Evolutionary conservation across 2,888 invertebrate genomes (phyloP).

Genomic region (Dysmachus trigonus): DNA sequence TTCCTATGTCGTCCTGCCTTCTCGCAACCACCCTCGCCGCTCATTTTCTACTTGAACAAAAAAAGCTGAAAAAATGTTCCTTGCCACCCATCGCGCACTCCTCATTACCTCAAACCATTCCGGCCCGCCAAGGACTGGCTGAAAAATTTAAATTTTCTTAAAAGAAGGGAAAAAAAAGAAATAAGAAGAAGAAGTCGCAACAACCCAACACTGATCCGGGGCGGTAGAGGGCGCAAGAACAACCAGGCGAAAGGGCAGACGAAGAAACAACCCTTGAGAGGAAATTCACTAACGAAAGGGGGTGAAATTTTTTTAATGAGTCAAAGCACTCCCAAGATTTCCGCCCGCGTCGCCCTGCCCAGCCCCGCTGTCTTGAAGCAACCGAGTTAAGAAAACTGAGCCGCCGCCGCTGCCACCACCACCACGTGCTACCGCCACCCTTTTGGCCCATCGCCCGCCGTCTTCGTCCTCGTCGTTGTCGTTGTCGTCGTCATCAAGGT

Average conservation of each 20-base stretch:
- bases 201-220: constrained; percentile 21
- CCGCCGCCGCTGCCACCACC: background rate
- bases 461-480: background rate
- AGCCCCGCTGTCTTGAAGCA: background rate
- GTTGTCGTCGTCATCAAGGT: background rate
- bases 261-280: constrained; percentile 38
- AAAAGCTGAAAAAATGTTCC: constrained; percentile 12
- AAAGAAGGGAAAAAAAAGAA: constrained; percentile 27
- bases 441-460: background rate
- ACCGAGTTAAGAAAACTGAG: constrained; percentile 11
- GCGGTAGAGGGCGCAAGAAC: constrained; percentile 5
- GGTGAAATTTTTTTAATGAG: constrained; percentile 42
- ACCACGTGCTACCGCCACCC: constrained; percentile 4
- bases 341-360: background rate
- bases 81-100: constrained; percentile 29
- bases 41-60: constrained; percentile 41
- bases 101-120: constrained; percentile 26
- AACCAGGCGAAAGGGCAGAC: constrained; percentile 27
- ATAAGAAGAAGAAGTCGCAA: constrained; percentile 14
- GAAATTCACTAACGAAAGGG: constrained; percentile 41
- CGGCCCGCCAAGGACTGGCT: constrained; percentile 21
- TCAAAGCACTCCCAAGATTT: constrained; percentile 32
- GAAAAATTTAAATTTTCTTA: constrained; percentile 43
- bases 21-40: constrained; percentile 2
- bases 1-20: constrained; percentile 15